Evolutionary conservation across 2,113 vertebrate genomes (phyloP).

Genomic region (Tragelaphus imberbis): DNA sequence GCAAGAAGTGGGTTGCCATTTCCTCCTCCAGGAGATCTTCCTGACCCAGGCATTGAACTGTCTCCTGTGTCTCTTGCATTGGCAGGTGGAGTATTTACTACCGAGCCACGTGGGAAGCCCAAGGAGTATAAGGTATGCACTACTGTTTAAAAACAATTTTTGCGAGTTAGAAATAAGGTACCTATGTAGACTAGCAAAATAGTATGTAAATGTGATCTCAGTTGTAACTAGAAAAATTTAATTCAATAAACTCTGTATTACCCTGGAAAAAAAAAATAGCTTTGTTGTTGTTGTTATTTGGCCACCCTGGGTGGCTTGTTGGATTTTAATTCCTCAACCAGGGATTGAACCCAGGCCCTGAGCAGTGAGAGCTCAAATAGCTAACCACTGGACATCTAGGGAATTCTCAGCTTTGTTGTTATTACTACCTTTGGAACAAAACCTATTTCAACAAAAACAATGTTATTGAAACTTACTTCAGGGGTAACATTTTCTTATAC

Average conservation of each 20-base stretch:
- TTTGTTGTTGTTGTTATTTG: not conserved
- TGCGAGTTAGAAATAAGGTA: slow-evolving; percentile 78
- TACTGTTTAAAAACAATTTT: slow-evolving; percentile 79
- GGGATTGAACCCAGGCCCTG: not conserved
- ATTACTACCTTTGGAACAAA: not conserved
- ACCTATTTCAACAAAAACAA: not conserved
- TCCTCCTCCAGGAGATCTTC: not conserved
- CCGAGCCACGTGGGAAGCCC: not conserved
- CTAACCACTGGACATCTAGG: not conserved
- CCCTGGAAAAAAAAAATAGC: not conserved
- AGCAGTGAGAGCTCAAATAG: not conserved
- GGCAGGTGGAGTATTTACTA: not conserved
- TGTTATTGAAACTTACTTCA: not conserved
- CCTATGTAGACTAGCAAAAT: slow-evolving; percentile 79
- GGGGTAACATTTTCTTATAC: not conserved
- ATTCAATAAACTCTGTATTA: slow-evolving; percentile 87
- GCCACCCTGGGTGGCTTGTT: not conserved
- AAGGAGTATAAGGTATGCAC: slow-evolving; percentile 80
- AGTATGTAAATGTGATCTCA: slow-evolving; percentile 83
- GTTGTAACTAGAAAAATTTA: slow-evolving; percentile 87
- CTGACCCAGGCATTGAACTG: not conserved
- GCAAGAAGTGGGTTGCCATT: not conserved
- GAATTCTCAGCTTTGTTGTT: not conserved
- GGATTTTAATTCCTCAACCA: not conserved
- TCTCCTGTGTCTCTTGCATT: not conserved